Base-by-base conservation (phyloP, 2,888 invertebrate species). In the Serripes groenlandicus region DNA sequence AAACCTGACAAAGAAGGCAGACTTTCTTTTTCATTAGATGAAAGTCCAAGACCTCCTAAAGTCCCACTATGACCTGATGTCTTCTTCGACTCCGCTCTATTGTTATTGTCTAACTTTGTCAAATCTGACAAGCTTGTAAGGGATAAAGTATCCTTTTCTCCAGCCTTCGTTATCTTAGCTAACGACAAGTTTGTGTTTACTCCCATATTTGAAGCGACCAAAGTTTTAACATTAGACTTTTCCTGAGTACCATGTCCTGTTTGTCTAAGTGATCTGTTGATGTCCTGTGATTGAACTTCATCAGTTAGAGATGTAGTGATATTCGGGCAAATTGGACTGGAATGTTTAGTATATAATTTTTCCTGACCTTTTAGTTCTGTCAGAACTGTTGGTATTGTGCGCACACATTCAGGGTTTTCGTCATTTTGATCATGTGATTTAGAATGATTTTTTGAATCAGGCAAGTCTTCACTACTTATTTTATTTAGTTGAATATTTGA, bases 281-380 rank as follows among this genome's bases (percentile, higher is more conserved):
- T 32, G 32, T 56, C 35, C 35, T 71, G 71, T 23, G 71, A 28
- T 35, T 28, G n/a, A 35, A 56, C 35, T 5, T 35, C 2, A 9
- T 21, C 70, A 5, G 70, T 54, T 30, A 70, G 23, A 23, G 70
- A 70, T 26, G n/a, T 49, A 28, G 66, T 42, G 3, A 66, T 42
- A n/a, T 66, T n/a, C 42, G 66, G 42, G 28, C 35, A n/a, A 34
- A 42, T 42, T 35, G n/a, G 26, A 35, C n/a, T 42, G 66, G 66
- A 66, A 42, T 66, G 42, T 3, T 66, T 3, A 42, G 11, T 2
- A 32, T 11, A 5, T 11, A 18, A 5, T 28, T 26, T 23, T 28
- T 28, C 26, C 28, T 23, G 28, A 23, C 28, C 26, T 26, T 5
- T 58, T 26, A 28, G 58, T 58, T 58, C 26, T 7, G 54, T 21